Percentiles rank a stretch among this genome's conserved stretches.
phyloP scores from a whole-genome alignment of 1,140 invertebrate genomes.

The Arctopsyche grandis region DNA sequence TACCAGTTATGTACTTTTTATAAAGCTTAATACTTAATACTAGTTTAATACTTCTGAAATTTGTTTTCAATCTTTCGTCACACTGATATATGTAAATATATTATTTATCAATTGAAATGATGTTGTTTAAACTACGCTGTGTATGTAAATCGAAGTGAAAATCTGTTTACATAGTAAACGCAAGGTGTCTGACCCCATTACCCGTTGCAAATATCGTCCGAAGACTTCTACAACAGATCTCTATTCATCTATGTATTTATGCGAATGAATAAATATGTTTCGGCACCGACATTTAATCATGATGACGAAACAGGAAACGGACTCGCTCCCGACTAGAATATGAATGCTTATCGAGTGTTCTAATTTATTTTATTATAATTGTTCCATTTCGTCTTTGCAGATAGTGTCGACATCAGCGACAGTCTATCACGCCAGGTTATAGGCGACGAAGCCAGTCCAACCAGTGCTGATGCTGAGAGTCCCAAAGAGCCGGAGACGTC shows the following conservation, averaged over 20 bases:
- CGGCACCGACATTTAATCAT: background rate
- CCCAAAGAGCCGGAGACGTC: background rate
- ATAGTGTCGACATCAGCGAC: background rate
- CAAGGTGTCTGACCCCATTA: slow-evolving; percentile 7
- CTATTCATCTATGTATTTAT: slow-evolving; percentile 15
- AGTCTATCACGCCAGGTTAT: slow-evolving; percentile 21
- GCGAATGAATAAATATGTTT: slow-evolving; percentile 8
- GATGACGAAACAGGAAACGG: slow-evolving; percentile 40
- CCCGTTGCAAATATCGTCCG: background rate
- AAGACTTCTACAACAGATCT: background rate
- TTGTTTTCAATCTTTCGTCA: too few species aligned
- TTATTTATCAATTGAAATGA: too few species aligned
- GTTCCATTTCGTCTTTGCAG: background rate
- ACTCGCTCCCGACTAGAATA: too few species aligned
- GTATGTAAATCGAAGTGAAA: slow-evolving; percentile 18
- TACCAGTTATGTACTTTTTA: too few species aligned
- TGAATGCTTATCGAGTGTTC: too few species aligned
- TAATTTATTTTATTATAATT: too few species aligned
- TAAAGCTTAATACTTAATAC: too few species aligned
- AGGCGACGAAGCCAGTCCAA: background rate
- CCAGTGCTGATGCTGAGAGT: background rate
- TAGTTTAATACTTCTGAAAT: too few species aligned
- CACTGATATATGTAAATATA: too few species aligned
- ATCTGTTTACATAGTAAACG: slow-evolving; percentile 19
- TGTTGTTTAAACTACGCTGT: too few species aligned